Evolutionary conservation across 2,797 vertebrate species (phyloP).

Genomic region (Pseudotriccus pelzelni): DNA sequence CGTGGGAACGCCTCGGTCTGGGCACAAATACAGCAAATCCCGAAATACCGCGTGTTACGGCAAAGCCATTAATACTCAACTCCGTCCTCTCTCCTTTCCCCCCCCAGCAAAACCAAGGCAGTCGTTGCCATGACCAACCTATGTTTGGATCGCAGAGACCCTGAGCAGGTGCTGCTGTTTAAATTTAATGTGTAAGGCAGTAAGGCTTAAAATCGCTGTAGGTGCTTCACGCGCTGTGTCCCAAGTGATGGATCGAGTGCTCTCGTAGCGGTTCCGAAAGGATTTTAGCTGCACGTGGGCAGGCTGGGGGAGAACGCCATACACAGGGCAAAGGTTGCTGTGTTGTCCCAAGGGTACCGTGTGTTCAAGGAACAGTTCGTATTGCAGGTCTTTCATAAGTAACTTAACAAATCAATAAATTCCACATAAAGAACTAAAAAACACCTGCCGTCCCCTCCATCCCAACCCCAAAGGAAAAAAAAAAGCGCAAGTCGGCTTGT

Average conservation of each 20-base stretch:
- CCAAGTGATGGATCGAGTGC: rapidly evolving
- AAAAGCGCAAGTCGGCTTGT: neutral
- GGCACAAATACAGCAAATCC: too few relatives aligned
- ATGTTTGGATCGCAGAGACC: rapidly evolving
- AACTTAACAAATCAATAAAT: slow-evolving; percentile 27
- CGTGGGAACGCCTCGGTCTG: neutral
- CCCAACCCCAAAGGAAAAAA: neutral
- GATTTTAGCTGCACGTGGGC: neutral
- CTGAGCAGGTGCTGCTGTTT: rapidly evolving
- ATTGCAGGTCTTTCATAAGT: slow-evolving; percentile 39
- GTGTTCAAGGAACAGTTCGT: neutral
- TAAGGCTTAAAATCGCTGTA: rapidly evolving
- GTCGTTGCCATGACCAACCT: rapidly evolving
- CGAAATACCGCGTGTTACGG: rapidly evolving
- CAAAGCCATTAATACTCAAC: rapidly evolving
- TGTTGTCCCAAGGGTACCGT: rapidly evolving
- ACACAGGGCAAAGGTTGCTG: rapidly evolving
- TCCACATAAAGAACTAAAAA: neutral
- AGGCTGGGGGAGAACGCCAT: rapidly evolving
- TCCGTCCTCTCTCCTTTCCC: too few relatives aligned
- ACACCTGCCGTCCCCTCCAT: too few relatives aligned
- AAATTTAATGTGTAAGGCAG: rapidly evolving
- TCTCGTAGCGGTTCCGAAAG: rapidly evolving
- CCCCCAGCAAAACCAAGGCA: rapidly evolving
- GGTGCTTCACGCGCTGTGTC: rapidly evolving